phyloP scores from a whole-genome alignment of 2,888 invertebrate genomes.

The Tolmerus cingulatus region DNA sequence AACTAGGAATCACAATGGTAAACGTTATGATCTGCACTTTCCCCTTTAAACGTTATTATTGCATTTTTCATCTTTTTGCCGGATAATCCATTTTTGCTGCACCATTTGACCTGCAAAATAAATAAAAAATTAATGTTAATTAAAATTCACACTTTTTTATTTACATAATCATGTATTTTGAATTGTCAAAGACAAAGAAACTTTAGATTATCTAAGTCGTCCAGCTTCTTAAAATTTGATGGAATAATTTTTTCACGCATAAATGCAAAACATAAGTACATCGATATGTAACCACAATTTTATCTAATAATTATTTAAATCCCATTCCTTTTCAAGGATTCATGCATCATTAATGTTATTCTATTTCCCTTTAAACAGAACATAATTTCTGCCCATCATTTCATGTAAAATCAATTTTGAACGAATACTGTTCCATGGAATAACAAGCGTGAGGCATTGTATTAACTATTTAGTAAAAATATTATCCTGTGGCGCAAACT shows the following conservation, averaged over 20 bases:
- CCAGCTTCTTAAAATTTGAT: too few species aligned
- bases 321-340: too few species aligned
- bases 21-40: not conserved
- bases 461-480: not conserved
- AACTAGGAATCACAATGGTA: slow-evolving; percentile 38
- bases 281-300: too few species aligned
- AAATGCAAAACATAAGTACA: too few species aligned
- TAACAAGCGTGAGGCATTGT: not conserved
- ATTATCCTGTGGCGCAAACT: not conserved
- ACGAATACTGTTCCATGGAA: not conserved
- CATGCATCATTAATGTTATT: not conserved
- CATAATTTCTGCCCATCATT: not conserved
- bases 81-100: not conserved
- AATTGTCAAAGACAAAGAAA: too few species aligned
- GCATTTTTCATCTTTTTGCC: not conserved
- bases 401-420: not conserved
- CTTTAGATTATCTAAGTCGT: too few species aligned
- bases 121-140: not conserved
- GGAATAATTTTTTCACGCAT: too few species aligned
- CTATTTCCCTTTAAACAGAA: not conserved
- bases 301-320: too few species aligned
- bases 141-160: not conserved
- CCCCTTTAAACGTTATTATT: not conserved
- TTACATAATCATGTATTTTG: too few species aligned
- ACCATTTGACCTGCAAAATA: not conserved